Percentiles rank a stretch among this genome's conserved stretches.
These are phyloP conservation scores for Drosophila greeni DNA, from an alignment of 2,888 invertebrate genomes.

Conservation along the genomic window DNA sequence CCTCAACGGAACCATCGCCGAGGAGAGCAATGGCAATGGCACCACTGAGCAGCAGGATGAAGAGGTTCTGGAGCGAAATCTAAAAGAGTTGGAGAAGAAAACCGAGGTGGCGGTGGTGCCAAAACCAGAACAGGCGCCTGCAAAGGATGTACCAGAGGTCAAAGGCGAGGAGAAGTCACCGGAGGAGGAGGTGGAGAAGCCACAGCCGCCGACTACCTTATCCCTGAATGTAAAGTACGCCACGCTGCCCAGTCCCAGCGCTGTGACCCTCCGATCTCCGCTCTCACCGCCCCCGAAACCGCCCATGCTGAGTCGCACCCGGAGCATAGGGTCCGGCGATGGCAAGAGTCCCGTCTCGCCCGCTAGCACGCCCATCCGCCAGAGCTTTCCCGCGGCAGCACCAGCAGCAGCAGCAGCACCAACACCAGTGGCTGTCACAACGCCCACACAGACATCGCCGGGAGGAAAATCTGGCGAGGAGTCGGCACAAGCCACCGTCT, in stretches of 20 bases:
- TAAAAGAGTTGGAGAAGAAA: conserved; percentile 6
- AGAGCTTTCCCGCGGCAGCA: conserved; percentile 40
- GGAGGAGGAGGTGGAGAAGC: conserved; percentile 2
- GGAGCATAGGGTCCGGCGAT: conserved; percentile 71
- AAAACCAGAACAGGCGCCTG: background rate
- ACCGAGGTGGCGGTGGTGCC: background rate
- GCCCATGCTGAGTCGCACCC: conserved; percentile 74
- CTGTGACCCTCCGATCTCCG: conserved; percentile 56
- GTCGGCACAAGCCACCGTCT: conserved; percentile 17
- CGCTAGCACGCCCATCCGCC: conserved; percentile 23
- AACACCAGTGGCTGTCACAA: no score
- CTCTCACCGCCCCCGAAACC: conserved; percentile 75
- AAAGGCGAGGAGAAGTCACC: background rate
- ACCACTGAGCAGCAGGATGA: background rate
- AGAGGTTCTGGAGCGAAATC: conserved; percentile 7
- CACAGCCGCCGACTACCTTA: conserved; percentile 46
- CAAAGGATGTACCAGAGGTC: background rate
- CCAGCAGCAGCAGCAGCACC: no score
- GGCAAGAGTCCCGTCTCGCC: conserved; percentile 35
- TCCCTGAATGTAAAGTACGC: conserved; percentile 61
- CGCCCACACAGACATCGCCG: background rate
- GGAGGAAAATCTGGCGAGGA: conserved; percentile 8
- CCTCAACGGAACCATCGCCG: conserved; percentile 64
- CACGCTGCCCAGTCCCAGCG: conserved; percentile 54
- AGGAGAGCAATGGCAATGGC: conserved; percentile 36